Conservation (phyloP, 2,113 vertebrate species). For the Suncus etruscus region DNA sequence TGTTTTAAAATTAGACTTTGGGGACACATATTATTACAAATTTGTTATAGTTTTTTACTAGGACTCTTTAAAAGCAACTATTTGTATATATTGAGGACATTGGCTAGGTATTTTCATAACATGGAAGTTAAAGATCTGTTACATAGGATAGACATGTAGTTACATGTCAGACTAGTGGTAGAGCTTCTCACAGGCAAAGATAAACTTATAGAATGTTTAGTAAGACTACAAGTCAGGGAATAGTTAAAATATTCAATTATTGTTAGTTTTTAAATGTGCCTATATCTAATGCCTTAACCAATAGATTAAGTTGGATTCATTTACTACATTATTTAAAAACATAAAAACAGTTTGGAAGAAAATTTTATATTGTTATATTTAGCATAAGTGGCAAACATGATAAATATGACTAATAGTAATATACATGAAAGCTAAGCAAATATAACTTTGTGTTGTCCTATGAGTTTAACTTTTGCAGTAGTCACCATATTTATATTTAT, state of each 20-base stretch:
- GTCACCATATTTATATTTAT: conserved; percentile 1
- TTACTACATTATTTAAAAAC: conserved; percentile 45
- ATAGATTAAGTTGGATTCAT: conserved; percentile 39
- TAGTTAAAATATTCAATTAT: conserved; percentile 51
- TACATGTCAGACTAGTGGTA: conserved; percentile 66
- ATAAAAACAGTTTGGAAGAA: conserved; percentile 55
- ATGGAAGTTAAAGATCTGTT: conserved; percentile 69
- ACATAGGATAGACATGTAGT: conserved; percentile 58
- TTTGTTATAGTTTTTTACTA: conserved; percentile 65
- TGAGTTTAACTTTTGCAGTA: conserved; percentile 36
- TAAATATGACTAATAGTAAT: conserved; percentile 10
- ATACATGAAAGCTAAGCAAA: conserved; percentile 15
- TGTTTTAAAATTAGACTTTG: conserved; percentile 54
- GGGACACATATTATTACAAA: background rate
- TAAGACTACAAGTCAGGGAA: background rate
- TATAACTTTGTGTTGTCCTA: conserved; percentile 43
- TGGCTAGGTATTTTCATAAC: conserved; percentile 66
- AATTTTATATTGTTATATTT: conserved; percentile 37
- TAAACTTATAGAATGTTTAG: conserved; percentile 26
- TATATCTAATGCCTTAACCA: conserved; percentile 21
- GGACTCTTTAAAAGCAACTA: conserved; percentile 63
- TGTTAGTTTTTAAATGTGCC: background rate
- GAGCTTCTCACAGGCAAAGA: conserved; percentile 60
- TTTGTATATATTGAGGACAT: conserved; percentile 60
- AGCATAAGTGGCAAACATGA: conserved; percentile 3